Base-by-base conservation (phyloP, 2,113 vertebrate genomes). In the Alligator mississippiensis region DNA sequence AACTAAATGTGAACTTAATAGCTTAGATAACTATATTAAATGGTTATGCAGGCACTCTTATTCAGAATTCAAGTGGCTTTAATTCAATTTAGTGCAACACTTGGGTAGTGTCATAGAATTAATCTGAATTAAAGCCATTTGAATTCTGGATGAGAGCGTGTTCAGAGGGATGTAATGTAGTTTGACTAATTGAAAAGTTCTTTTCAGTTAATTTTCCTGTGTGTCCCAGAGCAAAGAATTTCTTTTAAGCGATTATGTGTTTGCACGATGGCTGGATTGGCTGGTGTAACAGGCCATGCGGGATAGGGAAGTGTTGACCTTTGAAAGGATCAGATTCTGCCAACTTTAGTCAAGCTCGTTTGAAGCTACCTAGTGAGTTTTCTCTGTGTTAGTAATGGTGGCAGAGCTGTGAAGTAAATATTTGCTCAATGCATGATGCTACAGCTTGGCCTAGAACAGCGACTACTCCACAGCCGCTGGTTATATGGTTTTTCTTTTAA, bases 1-100 rank as follows among this genome's bases (percentile, higher is more conserved):
- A 85, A 77, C 70, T 22, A 3, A 47, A 93, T 11, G 30, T 1
- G 28, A 25, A 18, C 30, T 79, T 54, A 62, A 60, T 34, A 68
- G 89, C 54, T 92, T 89, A 63, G 85, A 94, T 95, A 96, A 82
- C 68, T 61, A 14, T 60, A 72, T 60, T 64, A 94, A 93, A 61
- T 54, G 68, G n/a, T 54, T 1, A 4, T 25, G 34, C 83, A 80
- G 54, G 24, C 77, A 68, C 2, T 58, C 2, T 82, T 83, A 83
- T 80, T 68, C 38, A 68, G 58, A 90, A 87, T 54, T 84, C 63
- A 57, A 64, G 85, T 2, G 4, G 87, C 87, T 94, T 89, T 74
- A 87, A 87, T 83, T 84, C 34, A 13, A 47, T 34, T 3, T 27
- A 83, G 85, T 80, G 61, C 81, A 80, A 90, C 54, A 79, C 60